Percentiles rank a stretch among this genome's conserved stretches.
Evolutionary conservation across 2,797 vertebrate genomes (phyloP).

Genomic region (Champsocephalus gunnari): DNA sequence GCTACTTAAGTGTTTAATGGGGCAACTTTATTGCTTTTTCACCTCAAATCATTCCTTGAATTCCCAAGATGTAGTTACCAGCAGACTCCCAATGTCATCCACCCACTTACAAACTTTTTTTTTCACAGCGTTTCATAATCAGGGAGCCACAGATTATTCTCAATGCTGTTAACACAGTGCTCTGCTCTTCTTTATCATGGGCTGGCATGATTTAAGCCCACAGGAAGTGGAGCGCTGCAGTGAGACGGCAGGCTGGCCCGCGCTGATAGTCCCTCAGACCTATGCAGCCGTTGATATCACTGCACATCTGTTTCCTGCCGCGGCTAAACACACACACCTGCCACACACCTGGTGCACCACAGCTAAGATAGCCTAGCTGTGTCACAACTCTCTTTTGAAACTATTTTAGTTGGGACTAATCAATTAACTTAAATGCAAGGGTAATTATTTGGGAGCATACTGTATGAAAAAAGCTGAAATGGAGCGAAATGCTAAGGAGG

Average conservation of each 20-base stretch:
- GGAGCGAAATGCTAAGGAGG: slow-evolving; percentile 6
- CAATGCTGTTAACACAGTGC: slow-evolving; percentile 29
- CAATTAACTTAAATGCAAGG: slow-evolving; percentile 6
- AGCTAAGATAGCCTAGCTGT: not conserved
- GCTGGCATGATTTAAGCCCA: slow-evolving; percentile 74
- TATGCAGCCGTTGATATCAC: slow-evolving; percentile 70
- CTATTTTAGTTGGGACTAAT: not conserved
- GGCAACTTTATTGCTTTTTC: slow-evolving; percentile 6
- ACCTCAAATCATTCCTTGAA: slow-evolving; percentile 5
- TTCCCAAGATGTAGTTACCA: slow-evolving; percentile 14
- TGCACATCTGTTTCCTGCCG: slow-evolving; percentile 85
- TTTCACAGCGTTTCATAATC: slow-evolving; percentile 62
- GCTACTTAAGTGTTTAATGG: slow-evolving; percentile 10
- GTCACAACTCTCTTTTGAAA: slow-evolving; percentile 7
- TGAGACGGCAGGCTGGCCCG: slow-evolving; percentile 72
- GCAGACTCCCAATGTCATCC: slow-evolving; percentile 1
- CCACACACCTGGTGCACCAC: slow-evolving; percentile 55
- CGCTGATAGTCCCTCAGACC: slow-evolving; percentile 76
- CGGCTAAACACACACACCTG: slow-evolving; percentile 61
- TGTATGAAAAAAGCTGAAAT: slow-evolving; percentile 2
- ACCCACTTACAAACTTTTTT: slow-evolving; percentile 26
- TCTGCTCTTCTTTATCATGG: slow-evolving; percentile 75
- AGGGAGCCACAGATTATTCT: slow-evolving; percentile 40
- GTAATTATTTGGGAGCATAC: not conserved
- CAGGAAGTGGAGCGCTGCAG: slow-evolving; percentile 77